These are phyloP conservation scores for Caenorhabditis sinica DNA, from an alignment of 2,888 invertebrate species.

Conservation along the genomic window DNA sequence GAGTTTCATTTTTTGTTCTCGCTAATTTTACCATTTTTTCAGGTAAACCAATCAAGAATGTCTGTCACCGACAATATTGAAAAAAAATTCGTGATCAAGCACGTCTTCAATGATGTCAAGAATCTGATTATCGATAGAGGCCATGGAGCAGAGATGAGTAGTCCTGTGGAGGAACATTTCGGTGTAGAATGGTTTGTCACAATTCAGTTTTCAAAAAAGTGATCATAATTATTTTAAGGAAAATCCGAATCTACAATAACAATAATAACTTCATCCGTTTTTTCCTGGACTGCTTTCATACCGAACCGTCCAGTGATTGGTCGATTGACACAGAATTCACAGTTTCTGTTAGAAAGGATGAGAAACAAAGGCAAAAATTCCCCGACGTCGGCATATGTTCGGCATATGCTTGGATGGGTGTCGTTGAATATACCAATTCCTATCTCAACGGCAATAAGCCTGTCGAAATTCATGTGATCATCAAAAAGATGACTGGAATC, in stretches of 20 bases:
- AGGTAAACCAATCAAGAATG: neutral
- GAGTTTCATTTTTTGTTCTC: no score
- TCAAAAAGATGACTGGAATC: constrained; percentile 2
- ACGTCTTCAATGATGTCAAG: neutral
- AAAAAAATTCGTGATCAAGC: neutral
- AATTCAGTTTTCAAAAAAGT: neutral
- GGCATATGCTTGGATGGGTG: no score
- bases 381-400: no score
- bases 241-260: no score
- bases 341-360: no score
- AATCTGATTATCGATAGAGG: neutral
- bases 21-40: no score
- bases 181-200: neutral
- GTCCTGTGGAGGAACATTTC: neutral
- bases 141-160: neutral
- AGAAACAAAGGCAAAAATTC: no score
- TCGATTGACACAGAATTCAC: no score
- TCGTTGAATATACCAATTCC: no score
- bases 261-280: no score
- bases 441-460: neutral
- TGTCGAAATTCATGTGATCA: neutral
- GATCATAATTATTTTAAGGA: no score
- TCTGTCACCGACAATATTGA: neutral
- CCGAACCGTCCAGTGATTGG: no score
- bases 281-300: neutral